A percentile compares a stretch with the other conserved stretches of the same genome.
These are phyloP conservation scores for Nasua narica DNA, from an alignment of 2,797 vertebrate genomes.

Conservation along the genomic window DNA sequence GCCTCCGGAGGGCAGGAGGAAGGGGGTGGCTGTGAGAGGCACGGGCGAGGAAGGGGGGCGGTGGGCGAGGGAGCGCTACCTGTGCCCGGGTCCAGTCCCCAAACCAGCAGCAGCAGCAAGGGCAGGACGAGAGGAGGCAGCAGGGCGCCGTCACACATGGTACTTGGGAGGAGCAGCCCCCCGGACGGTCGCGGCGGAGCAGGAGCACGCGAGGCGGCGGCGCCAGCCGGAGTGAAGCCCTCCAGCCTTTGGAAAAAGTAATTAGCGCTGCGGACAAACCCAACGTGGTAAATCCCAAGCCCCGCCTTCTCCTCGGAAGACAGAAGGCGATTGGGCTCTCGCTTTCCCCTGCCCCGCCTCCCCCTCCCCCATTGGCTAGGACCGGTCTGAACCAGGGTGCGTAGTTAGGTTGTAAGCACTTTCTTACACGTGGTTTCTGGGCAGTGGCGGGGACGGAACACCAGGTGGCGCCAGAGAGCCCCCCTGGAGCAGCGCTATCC, in stretches of 20 bases:
- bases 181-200: conserved; percentile 9
- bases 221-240: conserved; percentile 78
- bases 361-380: conserved; percentile 71
- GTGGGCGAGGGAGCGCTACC: conserved; percentile 80
- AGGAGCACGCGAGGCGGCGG: conserved; percentile 56
- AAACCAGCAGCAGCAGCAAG: conserved; percentile 78
- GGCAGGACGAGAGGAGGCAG: conserved; percentile 81
- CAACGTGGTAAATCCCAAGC: conserved; percentile 82
- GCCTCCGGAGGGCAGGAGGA: neutral
- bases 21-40: neutral
- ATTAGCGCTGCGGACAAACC: conserved; percentile 84
- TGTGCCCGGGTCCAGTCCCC: conserved; percentile 82
- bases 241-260: conserved; percentile 86
- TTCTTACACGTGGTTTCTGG: conserved; percentile 88
- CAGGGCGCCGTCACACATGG: conserved; percentile 85
- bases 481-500: neutral
- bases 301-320: conserved; percentile 80
- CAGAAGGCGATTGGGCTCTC: conserved; percentile 60
- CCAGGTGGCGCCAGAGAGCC: conserved; percentile 70
- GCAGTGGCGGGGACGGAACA: conserved; percentile 37
- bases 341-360: conserved; percentile 49
- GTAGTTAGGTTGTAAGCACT: conserved; percentile 73
- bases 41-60: neutral
- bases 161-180: conserved; percentile 72
- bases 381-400: conserved; percentile 24